These are phyloP conservation scores for Platycercus adscitus DNA, from an alignment of 2,113 vertebrate species.

Conservation along the genomic window DNA sequence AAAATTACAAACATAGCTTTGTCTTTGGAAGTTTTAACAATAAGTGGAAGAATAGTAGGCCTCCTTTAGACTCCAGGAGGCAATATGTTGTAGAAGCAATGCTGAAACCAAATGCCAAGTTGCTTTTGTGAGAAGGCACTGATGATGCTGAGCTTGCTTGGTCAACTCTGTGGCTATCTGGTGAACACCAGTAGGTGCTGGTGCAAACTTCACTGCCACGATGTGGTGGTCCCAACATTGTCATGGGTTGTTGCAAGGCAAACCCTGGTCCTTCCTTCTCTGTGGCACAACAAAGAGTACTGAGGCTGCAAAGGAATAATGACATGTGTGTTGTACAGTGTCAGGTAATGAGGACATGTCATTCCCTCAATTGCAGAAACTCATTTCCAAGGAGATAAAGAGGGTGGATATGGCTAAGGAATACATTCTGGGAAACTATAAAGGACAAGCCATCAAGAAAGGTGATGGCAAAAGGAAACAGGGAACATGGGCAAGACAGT, in stretches of 20 bases:
- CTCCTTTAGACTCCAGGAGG: neutral
- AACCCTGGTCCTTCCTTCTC: neutral
- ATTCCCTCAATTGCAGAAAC: neutral
- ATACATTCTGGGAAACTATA: fast-evolving
- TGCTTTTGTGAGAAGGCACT: neutral
- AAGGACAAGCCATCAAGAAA: neutral
- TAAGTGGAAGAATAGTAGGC: neutral
- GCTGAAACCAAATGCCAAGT: neutral
- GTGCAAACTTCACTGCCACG: neutral
- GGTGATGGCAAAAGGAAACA: neutral
- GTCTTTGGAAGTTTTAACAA: neutral
- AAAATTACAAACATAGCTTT: neutral
- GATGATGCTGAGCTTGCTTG: neutral
- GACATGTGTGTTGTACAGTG: too few relatives aligned
- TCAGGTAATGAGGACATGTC: neutral
- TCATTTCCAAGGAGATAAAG: neutral
- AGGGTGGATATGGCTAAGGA: neutral
- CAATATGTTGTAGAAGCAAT: neutral
- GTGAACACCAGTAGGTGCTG: neutral
- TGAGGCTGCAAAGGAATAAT: neutral
- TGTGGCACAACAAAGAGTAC: neutral
- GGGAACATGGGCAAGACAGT: neutral
- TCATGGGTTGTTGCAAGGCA: neutral
- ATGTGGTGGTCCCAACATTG: neutral
- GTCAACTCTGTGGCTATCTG: neutral